Evolutionary conservation across 2,113 vertebrate species (phyloP).

Genomic region (Sminthopsis crassicaudata): DNA sequence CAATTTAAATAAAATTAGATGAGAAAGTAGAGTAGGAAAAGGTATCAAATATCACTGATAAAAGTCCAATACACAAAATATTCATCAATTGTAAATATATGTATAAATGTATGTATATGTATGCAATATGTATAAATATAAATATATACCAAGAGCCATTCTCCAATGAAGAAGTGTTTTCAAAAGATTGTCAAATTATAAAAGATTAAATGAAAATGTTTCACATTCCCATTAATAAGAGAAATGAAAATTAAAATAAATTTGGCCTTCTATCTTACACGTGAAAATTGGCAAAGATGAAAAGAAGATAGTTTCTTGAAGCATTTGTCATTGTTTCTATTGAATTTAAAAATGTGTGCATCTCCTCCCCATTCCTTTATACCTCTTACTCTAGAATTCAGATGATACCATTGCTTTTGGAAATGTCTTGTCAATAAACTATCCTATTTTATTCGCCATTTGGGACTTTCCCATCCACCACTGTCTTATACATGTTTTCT

Average conservation of each 20-base stretch:
- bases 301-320: neutral
- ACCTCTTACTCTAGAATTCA: neutral
- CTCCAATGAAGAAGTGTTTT: neutral
- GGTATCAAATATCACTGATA: neutral
- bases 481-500: neutral
- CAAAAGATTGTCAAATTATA: neutral
- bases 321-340: neutral
- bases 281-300: neutral
- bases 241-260: neutral
- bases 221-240: neutral
- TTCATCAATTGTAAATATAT: no score
- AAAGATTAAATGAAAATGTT: neutral
- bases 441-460: neutral
- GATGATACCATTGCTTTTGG: neutral
- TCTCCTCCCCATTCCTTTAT: neutral
- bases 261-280: neutral
- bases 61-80: neutral
- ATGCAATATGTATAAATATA: no score
- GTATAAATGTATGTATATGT: no score
- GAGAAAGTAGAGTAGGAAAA: neutral
- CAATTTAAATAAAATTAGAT: neutral
- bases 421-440: neutral
- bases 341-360: neutral
- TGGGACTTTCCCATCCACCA: neutral
- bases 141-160: neutral